Evolutionary conservation across 53 echinoderm and acorn worm genomes (phyloP), one percentile per base, ranked within the genome.

Genomic region (Pentamera pediparva): DNA sequence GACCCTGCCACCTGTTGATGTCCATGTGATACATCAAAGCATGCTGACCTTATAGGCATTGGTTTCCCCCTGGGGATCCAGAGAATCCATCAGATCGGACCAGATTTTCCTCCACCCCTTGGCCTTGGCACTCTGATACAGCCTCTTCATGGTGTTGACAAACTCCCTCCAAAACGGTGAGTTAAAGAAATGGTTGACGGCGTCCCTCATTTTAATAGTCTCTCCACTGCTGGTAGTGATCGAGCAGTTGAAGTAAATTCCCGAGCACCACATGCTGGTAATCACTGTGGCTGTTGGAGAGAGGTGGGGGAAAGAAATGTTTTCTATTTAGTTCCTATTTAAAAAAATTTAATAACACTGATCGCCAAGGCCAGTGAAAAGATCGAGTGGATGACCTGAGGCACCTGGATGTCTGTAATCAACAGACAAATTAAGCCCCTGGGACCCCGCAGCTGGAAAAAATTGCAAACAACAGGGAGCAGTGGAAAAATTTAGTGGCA

Each of bases 131-230:
- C 65, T 54, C 2, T 56, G 69, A 55, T 78, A 82, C 41, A 95
- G 40, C 33, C 76, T 54, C 30, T 79, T 59, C 13, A 87, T 3
- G 34, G 83, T 86, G 13, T 81, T 85, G 49, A 90, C 90, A 62
- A 95, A 89, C n/a, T 95, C 85, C 73, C 78, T 87, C 90, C 90
- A 95, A 35, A 84, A 61, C 6, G 90, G 90, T 22, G 95, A 95
- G 45, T 85, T 79, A 31, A 90, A 90, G 80, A 95, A 90, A 76
- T 95, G 90, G 28, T 87, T 64, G 5, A 95, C 76, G 3, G 95
- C 90, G 69, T 95, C 95, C 41, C 82, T 61, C 32, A 90, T 56
- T 20, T 77, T 74, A 74, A 95, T 87, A 34, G 87, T 87, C 35
- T 95, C 95, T 24, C 95, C 95, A 18, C 90, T 87, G 13, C 63